Evolutionary conservation across 2,113 vertebrate genomes (phyloP), one percentile per base, ranked within the genome.

Genomic region (Leucoraja erinaceus): DNA sequence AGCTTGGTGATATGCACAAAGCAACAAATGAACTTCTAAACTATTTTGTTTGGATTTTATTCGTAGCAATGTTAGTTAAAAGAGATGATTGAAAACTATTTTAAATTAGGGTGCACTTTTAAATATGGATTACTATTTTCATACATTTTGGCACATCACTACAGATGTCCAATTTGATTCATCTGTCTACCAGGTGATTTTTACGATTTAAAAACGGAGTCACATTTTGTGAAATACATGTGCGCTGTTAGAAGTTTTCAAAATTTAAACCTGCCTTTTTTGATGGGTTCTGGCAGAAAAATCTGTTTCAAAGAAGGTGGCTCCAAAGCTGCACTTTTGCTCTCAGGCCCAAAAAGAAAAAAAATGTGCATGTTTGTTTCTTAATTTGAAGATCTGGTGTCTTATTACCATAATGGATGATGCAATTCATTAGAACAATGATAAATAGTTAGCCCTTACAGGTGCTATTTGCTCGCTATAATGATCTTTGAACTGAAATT

Each of bases 181-280:
- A 91, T 72, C 90, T 91, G 31, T 25, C 68, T 72, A 66, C 59
- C 59, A 88, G 59, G 90, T 72, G 38, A 91, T 28, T 33, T 74
- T 72, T 91, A 72, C 33, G 28, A 25, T 70, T 72, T 91, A 54
- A 25, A 16, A 74, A 47, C 68, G 16, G 31, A 91, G 90, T 54
- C 68, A 70, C 33, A 54, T 38, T 91, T 11, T 91, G 83, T n/a
- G 18, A 66, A 63, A 31, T 88, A 31, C 20, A 91, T 70, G 33
- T 91, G 38, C 38, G 47, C 38, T 54, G 59, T 28, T 61, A 59
- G 81, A 59, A 59, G 81, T 10, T 88, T 88, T 88, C 83, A 88
- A 88, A 5, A 88, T 88, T 88, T 63, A 63, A 88, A 88, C n/a
- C 59, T 31, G 38, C 18, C 31, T 72, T 28, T 91, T 72, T 54